Conservation (phyloP, 2,113 vertebrate species). For the Anolis carolinensis region DNA sequence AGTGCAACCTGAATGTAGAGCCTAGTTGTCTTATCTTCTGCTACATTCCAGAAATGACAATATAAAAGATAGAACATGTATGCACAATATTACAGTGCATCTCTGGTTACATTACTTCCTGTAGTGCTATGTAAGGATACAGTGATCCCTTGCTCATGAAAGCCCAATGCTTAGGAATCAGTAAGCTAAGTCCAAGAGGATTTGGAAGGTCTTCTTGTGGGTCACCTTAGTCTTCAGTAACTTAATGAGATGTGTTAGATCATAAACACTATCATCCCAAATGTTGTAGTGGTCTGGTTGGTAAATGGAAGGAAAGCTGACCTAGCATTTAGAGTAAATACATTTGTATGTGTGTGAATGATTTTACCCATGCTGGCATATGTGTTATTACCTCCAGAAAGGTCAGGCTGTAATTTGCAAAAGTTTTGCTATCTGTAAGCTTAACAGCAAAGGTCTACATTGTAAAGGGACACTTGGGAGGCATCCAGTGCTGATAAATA, state of each 20-base stretch:
- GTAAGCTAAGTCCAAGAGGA: no score
- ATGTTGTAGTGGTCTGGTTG: background rate
- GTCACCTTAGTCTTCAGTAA: background rate
- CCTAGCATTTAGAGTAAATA: background rate
- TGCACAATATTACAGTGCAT: background rate
- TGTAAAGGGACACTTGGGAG: background rate
- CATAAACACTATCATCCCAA: background rate
- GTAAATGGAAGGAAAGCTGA: background rate
- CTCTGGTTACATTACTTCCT: background rate
- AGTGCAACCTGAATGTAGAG: slow-evolving; percentile 28
- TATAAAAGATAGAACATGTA: slow-evolving; percentile 33
- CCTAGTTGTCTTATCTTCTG: slow-evolving; percentile 43
- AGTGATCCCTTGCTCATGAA: no score
- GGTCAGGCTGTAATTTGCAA: background rate
- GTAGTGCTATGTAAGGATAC: background rate
- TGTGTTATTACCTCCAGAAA: slow-evolving; percentile 7
- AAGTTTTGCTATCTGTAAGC: background rate
- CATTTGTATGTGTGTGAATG: no score
- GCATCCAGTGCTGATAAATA: background rate
- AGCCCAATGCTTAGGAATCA: no score
- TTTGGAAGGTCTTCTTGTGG: background rate
- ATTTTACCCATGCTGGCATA: background rate
- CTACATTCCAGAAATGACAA: slow-evolving; percentile 48
- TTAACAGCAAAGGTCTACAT: background rate
- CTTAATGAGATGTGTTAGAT: background rate